phyloP scores from a whole-genome alignment of 2,888 invertebrate species.

The Tolmerus cingulatus region DNA sequence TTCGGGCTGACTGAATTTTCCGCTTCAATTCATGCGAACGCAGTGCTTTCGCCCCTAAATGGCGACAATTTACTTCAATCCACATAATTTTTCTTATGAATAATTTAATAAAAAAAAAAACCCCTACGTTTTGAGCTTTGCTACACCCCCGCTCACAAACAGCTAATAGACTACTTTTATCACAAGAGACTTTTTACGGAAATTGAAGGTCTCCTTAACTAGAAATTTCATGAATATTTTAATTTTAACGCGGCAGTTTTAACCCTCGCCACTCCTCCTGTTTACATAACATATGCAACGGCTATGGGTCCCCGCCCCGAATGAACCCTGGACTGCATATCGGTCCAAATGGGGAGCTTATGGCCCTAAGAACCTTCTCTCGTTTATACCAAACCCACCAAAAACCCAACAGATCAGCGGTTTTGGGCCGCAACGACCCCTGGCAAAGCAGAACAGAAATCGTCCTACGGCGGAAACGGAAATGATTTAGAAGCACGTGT shows the following conservation, averaged over 20 bases:
- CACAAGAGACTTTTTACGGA: neutral
- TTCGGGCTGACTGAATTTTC: neutral
- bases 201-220: constrained; percentile 39
- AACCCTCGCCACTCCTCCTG: neutral
- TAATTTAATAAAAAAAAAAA: constrained; percentile 40
- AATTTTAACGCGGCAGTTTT: constrained; percentile 26
- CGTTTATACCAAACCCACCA: neutral
- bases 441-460: constrained; percentile 29
- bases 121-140: neutral
- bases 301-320: neutral
- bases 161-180: neutral
- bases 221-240: constrained; percentile 43
- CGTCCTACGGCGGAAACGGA: neutral
- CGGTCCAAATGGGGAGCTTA: neutral
- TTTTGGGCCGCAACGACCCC: neutral
- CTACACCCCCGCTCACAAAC: neutral
- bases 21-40: constrained; percentile 17
- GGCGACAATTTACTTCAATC: constrained; percentile 38
- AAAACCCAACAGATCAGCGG: neutral
- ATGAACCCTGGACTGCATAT: neutral
- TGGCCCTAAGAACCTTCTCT: neutral
- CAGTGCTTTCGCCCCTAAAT: constrained; percentile 28
- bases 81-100: constrained; percentile 43
- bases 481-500: constrained; percentile 38
- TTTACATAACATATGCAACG: constrained; percentile 22